Base-by-base conservation (phyloP, 2,113 vertebrate genomes). In the Talpa occidentalis region DNA sequence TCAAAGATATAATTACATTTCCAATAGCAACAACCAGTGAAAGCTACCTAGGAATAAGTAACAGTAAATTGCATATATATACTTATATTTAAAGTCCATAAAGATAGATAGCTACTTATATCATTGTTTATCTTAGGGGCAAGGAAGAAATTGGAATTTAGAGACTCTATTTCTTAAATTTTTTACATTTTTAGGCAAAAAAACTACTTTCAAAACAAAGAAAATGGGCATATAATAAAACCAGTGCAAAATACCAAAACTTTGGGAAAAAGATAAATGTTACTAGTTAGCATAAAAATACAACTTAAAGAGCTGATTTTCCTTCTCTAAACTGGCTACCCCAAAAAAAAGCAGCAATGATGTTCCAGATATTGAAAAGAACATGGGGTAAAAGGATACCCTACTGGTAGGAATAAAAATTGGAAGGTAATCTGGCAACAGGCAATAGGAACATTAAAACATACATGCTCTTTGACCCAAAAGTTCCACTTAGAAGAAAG, bases 201-300 rank as follows among this genome's bases (percentile, higher is more conserved):
- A 30, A 78, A 70, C 16, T n/a, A 70, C 49, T 93, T 91, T 91
- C 76, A 88, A 93, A 93, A 76, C 54, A 93, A 82, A 79, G 44
- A 52, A 80, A 91, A 76, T 40, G 37, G 22, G 40, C 30, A 94
- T 89, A 89, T 76, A 84, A 76, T 80, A 56, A 85, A 83, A 86
- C 7, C 7, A 69, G 77, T 64, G 17, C 21, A 88, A 37, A 37
- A 74, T 86, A 17, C 11, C 24, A 64, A 90, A 69, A 94, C n/a
- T 47, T 69, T 62, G 21, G 15, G 6, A 1, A 70, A 59, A 77
- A 70, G 37, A 40, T 64, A 70, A 88, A 70, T 93, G 10, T 92
- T 86, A 81, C 19, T 82, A 54, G 12, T 60, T 28, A 59, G 56
- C 42, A 91, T n/a, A 91, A 79, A 87, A 88, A 90, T 49, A 64